phyloP scores from a whole-genome alignment of 2,888 invertebrate genomes.

The Tetropium fuscum region DNA sequence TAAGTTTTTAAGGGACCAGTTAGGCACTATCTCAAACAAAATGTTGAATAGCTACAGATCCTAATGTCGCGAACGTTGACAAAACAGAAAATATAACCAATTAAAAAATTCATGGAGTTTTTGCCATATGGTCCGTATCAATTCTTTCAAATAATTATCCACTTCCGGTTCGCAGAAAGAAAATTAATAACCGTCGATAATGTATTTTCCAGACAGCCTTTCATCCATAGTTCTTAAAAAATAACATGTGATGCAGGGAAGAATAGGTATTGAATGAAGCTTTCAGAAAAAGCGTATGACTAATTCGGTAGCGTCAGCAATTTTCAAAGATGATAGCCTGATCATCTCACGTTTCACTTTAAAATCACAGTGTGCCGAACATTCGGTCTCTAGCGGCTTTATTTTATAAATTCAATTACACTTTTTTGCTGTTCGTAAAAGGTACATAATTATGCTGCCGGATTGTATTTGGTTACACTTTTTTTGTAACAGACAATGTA shows the following conservation, averaged over 20 bases:
- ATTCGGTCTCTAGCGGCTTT: conserved; percentile 37
- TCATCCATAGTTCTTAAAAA: conserved; percentile 8
- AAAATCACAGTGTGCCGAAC: conserved; percentile 36
- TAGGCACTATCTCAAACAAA: no score
- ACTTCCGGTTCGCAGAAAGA: conserved; percentile 17
- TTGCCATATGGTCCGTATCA: conserved; percentile 19
- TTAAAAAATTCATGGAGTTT: no score
- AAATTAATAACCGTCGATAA: conserved; percentile 13
- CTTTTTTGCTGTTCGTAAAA: conserved; percentile 31
- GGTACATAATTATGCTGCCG: conserved; percentile 32
- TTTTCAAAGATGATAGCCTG: conserved; percentile 25
- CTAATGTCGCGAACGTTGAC: no score
- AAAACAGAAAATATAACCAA: no score
- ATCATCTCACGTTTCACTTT: conserved; percentile 35
- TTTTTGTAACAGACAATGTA: conserved; percentile 26
- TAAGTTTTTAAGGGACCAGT: no score
- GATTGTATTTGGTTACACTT: conserved; percentile 35
- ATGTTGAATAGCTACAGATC: no score
- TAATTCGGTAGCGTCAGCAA: conserved; percentile 28
- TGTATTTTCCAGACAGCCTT: neutral
- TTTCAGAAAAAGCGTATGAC: conserved; percentile 22
- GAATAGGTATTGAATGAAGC: conserved; percentile 19
- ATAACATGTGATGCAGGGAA: conserved; percentile 21
- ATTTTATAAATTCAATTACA: conserved; percentile 30
- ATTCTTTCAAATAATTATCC: conserved; percentile 20